Conservation (phyloP, 1,140 invertebrate genomes). For the Anoplolepis gracilipes region DNA sequence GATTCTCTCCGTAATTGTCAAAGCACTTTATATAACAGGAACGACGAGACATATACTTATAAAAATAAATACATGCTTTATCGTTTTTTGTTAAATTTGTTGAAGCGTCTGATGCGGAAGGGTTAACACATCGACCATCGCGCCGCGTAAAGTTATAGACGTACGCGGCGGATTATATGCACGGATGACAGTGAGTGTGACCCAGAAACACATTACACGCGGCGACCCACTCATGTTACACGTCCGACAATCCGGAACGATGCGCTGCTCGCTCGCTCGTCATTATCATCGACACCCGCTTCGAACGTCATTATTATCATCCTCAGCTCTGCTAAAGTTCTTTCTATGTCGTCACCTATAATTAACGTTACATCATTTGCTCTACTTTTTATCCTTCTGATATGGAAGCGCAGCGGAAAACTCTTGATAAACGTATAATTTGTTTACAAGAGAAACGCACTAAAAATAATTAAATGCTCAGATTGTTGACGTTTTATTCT, state of each 20-base stretch:
- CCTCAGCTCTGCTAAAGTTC: conserved; percentile 22
- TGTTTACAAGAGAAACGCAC: conserved; percentile 35
- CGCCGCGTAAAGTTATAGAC: conserved; percentile 20
- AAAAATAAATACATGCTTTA: conserved; percentile 12
- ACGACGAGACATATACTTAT: background rate
- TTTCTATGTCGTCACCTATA: conserved; percentile 53
- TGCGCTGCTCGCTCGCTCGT: conserved; percentile 41
- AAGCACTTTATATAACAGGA: background rate
- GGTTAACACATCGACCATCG: conserved; percentile 1
- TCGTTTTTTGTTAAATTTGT: background rate
- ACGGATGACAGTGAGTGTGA: conserved; percentile 73
- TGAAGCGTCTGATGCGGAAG: background rate
- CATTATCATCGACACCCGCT: conserved; percentile 51
- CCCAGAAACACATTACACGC: conserved; percentile 79
- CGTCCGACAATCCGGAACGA: conserved; percentile 75
- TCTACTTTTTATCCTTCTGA: conserved; percentile 45
- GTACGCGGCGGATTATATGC: conserved; percentile 27
- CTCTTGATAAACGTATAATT: conserved; percentile 33
- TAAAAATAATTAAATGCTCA: conserved; percentile 16
- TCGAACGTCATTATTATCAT: conserved; percentile 21
- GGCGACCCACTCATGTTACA: conserved; percentile 79
- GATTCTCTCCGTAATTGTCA: background rate
- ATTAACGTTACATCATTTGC: conserved; percentile 56
- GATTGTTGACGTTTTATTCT: background rate
- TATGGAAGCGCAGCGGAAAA: background rate